phyloP scores from a whole-genome alignment of 2,888 invertebrate species.

The Muschampia plurimacula region DNA sequence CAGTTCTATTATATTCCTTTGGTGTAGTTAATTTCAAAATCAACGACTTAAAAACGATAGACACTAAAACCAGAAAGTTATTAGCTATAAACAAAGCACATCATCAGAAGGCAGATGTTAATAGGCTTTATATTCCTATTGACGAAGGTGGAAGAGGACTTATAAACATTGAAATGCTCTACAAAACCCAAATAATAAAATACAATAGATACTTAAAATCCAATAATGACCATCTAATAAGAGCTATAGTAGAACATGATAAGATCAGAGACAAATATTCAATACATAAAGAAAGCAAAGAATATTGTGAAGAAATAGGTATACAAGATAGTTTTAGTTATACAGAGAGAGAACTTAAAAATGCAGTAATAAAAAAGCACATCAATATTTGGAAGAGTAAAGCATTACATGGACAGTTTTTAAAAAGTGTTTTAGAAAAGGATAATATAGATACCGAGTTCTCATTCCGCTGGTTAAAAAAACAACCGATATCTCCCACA shows the following conservation, averaged over 20 bases:
- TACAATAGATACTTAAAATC: neutral
- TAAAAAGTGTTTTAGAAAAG: conserved; percentile 24
- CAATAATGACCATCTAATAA: neutral
- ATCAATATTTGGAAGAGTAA: conserved; percentile 15
- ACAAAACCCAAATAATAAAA: conserved; percentile 3
- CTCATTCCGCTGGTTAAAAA: conserved; percentile 29
- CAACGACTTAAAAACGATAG: conserved; percentile 33
- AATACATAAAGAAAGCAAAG: neutral
- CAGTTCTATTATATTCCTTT: neutral
- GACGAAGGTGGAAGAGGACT: conserved; percentile 7
- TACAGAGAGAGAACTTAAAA: conserved; percentile 17
- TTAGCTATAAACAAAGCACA: conserved; percentile 38
- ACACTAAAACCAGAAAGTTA: conserved; percentile 39
- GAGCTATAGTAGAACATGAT: conserved; percentile 20
- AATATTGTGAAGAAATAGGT: neutral
- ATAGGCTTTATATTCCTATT: conserved; percentile 34
- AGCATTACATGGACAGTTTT: conserved; percentile 28
- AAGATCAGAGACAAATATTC: conserved; percentile 13
- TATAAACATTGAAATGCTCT: neutral
- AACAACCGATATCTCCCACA: conserved; percentile 19
- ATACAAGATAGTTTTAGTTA: neutral
- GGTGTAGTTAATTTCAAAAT: conserved; percentile 30
- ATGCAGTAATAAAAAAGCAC: conserved; percentile 13
- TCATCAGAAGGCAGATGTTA: conserved; percentile 40
- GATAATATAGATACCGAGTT: conserved; percentile 24